Evolutionary conservation across 2,113 vertebrate genomes (phyloP), one percentile per base, ranked within the genome.

Genomic region (Clarias gariepinus): DNA sequence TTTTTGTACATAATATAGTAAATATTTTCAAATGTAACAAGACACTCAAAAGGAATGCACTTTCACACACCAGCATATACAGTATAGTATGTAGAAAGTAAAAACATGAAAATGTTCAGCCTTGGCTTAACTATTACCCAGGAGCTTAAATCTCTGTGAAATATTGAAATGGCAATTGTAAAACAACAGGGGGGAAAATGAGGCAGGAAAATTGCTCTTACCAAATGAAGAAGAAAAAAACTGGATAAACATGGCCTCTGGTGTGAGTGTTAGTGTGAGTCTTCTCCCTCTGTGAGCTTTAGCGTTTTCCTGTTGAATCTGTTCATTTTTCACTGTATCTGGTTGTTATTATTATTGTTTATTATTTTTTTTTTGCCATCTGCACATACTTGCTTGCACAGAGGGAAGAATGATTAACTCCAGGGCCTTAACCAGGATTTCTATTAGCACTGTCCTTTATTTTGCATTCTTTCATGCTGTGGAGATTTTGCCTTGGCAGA

Each of bases 121-220:
- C 66, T 74, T 74, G 71, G 82, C 64, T 69, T 12, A 76, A 76
- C 73, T 76, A 68, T 85, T 74, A 53, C 41, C 4, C 53, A 36
- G 71, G 61, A 57, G 78, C 79, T 47, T 25, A 8, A 28, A 60
- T 80, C 25, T 53, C 85, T 87, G 82, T 61, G 82, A 81, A 87
- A 87, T 82, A 85, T 87, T 77, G 85, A 87, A 87, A 82, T 85
- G 77, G 60, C 77, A 89, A 68, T 87, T 79, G 74, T 58, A 66
- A 80, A 89, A 76, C 85, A 87, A 78, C 36, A 53, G 83, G 78
- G 19, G 7, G 18, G 16, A 63, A 81, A 81, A 63, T 47, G 58
- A 81, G 53, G 23, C 30, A 23, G 18, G 33, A 16, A 87, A 87
- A 74, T 30, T 78, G 86, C 71, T 73, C 63, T 66, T 36, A 36